Evolutionary conservation across 2,113 vertebrate genomes (phyloP), one percentile per base, ranked within the genome.

Genomic region (Pseudolaguvia tuberculata): DNA sequence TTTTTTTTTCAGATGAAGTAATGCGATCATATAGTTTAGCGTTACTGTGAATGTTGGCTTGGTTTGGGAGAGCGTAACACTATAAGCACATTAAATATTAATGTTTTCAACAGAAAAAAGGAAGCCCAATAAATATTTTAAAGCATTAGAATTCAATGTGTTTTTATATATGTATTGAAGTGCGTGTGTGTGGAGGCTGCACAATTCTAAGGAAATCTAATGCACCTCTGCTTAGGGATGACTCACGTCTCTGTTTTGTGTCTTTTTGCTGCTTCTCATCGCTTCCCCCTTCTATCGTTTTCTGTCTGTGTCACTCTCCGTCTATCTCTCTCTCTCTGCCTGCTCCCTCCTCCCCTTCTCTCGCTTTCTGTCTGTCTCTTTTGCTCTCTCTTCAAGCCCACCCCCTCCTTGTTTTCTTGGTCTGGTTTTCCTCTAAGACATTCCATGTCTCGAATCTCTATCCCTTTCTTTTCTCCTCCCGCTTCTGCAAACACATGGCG

Each of bases 191-290:
- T 29, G 62, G 77, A 52, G 70, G 70, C 29, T 62, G 45, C 8
- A 8, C 74, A 75, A 79, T 75, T 79, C 56, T 69, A 83, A 90
- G 86, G 87, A 88, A 88, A 88, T 88, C 71, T 86, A 86, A 85
- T 86, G 86, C 88, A 89, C 89, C 88, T 89, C 79, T 29, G 77
- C 84, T 87, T 85, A 85, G 87, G 86, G 87, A 85, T 90, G 90
- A 91, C 83, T 90, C 89, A 89, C 85, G 86, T 88, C 82, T 89
- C 83, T 86, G 76, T 78, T 82, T 67, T 75, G 31, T 48, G 35
- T 78, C 72, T 69, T 69, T 69, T 62, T 63, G 53, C 58, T 53
- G 50, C 56, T 69, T 50, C 67, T 55, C 55, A 25, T 31, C 18
- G 79, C 63, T 50, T 45, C 63, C 45, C 51, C 65, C 20, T 45